Percentiles rank a stretch among this genome's conserved stretches.
Conservation (phyloP, 2,888 invertebrate genomes). For the Rhabditoides inermis region DNA sequence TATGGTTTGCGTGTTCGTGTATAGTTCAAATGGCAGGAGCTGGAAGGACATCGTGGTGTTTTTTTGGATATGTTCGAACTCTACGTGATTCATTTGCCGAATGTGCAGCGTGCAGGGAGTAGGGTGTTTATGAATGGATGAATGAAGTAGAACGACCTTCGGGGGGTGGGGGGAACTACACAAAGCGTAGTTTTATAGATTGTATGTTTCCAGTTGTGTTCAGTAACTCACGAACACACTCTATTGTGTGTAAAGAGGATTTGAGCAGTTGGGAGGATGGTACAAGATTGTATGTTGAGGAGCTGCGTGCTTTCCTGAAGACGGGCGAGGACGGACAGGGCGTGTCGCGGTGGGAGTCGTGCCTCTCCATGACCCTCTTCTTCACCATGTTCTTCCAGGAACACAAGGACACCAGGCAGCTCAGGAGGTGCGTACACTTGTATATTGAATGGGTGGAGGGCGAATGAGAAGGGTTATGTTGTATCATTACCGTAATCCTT, state of each 20-base stretch:
- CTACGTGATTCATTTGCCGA: slow-evolving; percentile 6
- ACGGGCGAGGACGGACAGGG: slow-evolving; percentile 45
- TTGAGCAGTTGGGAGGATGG: not conserved
- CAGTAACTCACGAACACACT: no score
- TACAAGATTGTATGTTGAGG: slow-evolving; percentile 18
- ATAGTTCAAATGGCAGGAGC: not conserved
- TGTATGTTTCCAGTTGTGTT: not conserved
- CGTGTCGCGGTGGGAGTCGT: slow-evolving; percentile 38
- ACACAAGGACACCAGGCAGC: slow-evolving; percentile 42
- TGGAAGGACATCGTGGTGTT: no score
- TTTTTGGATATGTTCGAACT: no score
- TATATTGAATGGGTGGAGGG: no score
- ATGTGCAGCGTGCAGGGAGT: slow-evolving; percentile 8
- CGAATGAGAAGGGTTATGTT: not conserved
- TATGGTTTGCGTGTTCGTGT: no score
- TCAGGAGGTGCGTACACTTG: slow-evolving; percentile 36
- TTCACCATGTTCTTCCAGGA: slow-evolving; percentile 50
- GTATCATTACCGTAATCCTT: not conserved
- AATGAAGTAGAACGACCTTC: no score
- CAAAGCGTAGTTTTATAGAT: no score
- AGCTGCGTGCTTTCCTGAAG: slow-evolving; percentile 37
- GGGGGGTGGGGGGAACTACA: no score
- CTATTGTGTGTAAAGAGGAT: no score
- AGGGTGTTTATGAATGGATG: no score
- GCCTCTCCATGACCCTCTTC: slow-evolving; percentile 28